Percentiles rank a stretch among this genome's conserved stretches.
phyloP scores from a whole-genome alignment of 2,888 invertebrate species.

The Agelastica alni region DNA sequence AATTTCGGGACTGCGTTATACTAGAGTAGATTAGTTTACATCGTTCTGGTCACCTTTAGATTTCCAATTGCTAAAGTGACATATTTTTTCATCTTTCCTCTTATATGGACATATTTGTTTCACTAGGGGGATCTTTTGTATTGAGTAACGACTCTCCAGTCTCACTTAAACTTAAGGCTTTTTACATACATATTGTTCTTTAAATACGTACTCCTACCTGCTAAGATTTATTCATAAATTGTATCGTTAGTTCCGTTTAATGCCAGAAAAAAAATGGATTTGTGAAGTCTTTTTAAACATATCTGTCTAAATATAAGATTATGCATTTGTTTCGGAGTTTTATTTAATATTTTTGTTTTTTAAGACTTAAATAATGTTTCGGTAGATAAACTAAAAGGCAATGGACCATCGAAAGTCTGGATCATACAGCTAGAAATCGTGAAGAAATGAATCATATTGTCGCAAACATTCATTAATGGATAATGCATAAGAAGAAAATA shows the following conservation, averaged over 20 bases:
- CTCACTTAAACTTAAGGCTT: slow-evolving; percentile 16
- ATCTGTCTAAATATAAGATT: slow-evolving; percentile 22
- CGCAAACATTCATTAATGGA: no score
- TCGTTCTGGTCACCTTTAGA: not conserved
- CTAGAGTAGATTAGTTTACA: no score
- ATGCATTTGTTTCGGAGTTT: slow-evolving; percentile 1
- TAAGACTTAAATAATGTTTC: no score
- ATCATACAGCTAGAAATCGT: no score
- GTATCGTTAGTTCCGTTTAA: slow-evolving; percentile 16
- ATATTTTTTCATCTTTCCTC: not conserved
- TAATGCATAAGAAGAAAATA: no score
- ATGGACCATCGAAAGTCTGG: no score
- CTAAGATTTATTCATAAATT: slow-evolving; percentile 21
- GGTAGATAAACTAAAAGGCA: no score
- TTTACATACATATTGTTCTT: slow-evolving; percentile 7
- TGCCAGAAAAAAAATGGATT: slow-evolving; percentile 12
- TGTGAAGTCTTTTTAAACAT: slow-evolving; percentile 20
- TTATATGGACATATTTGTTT: not conserved
- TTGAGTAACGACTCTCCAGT: not conserved
- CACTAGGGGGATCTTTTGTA: slow-evolving; percentile 6
- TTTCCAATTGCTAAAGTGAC: not conserved
- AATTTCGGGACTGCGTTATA: no score
- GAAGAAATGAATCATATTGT: no score
- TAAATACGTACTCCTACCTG: slow-evolving; percentile 4
- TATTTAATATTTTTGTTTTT: no score